Evolutionary conservation across 2,113 vertebrate genomes (phyloP), one percentile per base, ranked within the genome.

Genomic region (Diadophis punctatus): DNA sequence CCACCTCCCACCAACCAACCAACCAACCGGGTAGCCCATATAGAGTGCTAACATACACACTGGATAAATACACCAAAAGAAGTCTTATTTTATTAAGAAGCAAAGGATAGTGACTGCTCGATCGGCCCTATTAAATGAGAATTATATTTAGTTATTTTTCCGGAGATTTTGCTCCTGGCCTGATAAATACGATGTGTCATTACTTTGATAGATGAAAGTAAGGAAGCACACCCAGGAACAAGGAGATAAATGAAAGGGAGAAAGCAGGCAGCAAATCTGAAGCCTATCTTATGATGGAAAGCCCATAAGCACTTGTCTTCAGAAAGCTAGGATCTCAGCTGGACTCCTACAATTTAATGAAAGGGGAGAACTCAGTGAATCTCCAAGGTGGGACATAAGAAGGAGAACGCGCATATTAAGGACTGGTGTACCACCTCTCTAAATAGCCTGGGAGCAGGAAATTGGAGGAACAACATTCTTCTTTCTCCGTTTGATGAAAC

Each of bases 81-180:
- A 46, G 55, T 90, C 86, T 95, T 95, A 93, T 87, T 96, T 96
- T 96, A 96, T 93, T 91, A 22, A 94, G 86, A 95, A 91, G 94
- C 93, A 94, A 56, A 46, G 87, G 80, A 91, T 0, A 0, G 60
- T 3, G 39, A 14, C 5, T 89, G 92, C 87, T 93, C 55, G 74
- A 58, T 80, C 60, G 80, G 60, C 85, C 90, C 93, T 86, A 93
- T 96, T 93, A 95, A 95, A 96, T 43, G 48, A 93, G 94, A 93
- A 91, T 97, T 94, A 93, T 86, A 89, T 68, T 90, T 90, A 88
- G 90, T 86, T 95, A 93, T 94, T 95, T 93, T 11, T 39, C 93
- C 63, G 84, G 94, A 6, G 93, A 93, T 88, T 93, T 96, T 94
- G 88, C 87, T 95, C 93, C 93, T 92, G 94, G 95, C 87, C 95